Percentiles rank a stretch among this genome's conserved stretches.
phyloP scores from a whole-genome alignment of 2,113 vertebrate species.

The Melierax canorus region DNA sequence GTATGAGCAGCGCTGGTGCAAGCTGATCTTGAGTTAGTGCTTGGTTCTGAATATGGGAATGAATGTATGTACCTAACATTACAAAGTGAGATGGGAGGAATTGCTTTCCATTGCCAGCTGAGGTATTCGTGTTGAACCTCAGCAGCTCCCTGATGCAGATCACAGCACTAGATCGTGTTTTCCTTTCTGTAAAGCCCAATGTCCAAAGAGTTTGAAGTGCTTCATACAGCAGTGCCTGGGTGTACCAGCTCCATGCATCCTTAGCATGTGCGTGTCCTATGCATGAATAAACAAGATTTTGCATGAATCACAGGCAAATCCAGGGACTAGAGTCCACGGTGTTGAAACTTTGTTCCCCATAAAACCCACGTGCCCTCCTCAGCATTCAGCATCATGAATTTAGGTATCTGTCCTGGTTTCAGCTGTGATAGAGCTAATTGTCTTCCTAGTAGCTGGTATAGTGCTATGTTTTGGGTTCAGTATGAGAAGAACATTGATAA shows the following conservation, averaged over 20 bases:
- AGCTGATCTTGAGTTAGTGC: not conserved
- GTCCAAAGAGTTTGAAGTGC: not conserved
- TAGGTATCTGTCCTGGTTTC: not conserved
- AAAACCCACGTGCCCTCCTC: not conserved
- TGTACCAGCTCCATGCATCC: not conserved
- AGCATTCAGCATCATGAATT: not conserved
- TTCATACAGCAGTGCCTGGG: not conserved
- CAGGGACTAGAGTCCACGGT: rapidly evolving
- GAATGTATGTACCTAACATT: not conserved
- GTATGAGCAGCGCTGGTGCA: not conserved
- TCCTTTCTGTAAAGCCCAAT: not conserved
- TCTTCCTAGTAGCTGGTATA: no score
- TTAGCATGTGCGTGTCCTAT: not conserved
- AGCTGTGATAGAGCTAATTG: no score
- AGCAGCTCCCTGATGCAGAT: not conserved
- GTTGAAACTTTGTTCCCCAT: not conserved
- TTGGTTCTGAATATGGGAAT: not conserved
- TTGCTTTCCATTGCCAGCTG: not conserved
- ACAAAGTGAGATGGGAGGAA: not conserved
- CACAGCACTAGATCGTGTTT: not conserved
- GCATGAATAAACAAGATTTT: not conserved
- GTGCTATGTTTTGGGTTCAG: no score
- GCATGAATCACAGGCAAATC: not conserved
- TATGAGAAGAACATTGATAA: no score
- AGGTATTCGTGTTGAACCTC: not conserved